phyloP scores from a whole-genome alignment of 2,797 vertebrate species.

The Arctocebus calabarensis region DNA sequence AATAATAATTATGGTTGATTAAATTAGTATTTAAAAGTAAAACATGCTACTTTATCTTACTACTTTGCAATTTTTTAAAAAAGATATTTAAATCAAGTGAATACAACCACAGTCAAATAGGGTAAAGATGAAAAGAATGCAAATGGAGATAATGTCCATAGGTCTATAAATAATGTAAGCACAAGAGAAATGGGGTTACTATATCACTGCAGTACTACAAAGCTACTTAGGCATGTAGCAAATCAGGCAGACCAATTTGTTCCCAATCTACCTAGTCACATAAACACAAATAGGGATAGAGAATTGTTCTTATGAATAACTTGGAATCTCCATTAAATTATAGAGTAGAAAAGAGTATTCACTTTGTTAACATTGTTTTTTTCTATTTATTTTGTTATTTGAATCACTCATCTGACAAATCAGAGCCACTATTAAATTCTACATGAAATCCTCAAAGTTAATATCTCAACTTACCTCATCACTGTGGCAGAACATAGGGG shows the following conservation, averaged over 20 bases:
- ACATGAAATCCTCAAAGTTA: slow-evolving; percentile 50
- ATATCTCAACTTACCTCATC: slow-evolving; percentile 91
- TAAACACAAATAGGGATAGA: slow-evolving; percentile 15
- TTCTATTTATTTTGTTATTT: slow-evolving; percentile 61
- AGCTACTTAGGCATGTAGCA: neutral
- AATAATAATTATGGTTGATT: slow-evolving; percentile 60
- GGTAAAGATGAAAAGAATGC: slow-evolving; percentile 46
- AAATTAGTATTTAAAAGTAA: slow-evolving; percentile 37
- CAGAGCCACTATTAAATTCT: slow-evolving; percentile 44
- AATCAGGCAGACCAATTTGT: neutral
- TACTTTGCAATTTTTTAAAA: slow-evolving; percentile 9
- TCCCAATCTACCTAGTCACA: neutral
- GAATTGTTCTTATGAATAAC: neutral
- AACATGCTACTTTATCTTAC: slow-evolving; percentile 39
- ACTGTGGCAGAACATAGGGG: slow-evolving; percentile 98
- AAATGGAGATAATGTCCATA: slow-evolving; percentile 39
- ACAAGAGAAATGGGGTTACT: neutral
- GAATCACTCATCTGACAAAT: slow-evolving; percentile 1
- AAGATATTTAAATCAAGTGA: slow-evolving; percentile 63
- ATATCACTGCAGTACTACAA: neutral
- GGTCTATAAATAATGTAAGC: neutral
- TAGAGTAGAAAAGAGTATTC: neutral
- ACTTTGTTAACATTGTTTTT: slow-evolving; percentile 49
- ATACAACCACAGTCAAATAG: slow-evolving; percentile 14
- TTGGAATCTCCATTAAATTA: slow-evolving; percentile 46